Evolutionary conservation across 2,888 invertebrate species (phyloP).

Genomic region (Carcina quercana): DNA sequence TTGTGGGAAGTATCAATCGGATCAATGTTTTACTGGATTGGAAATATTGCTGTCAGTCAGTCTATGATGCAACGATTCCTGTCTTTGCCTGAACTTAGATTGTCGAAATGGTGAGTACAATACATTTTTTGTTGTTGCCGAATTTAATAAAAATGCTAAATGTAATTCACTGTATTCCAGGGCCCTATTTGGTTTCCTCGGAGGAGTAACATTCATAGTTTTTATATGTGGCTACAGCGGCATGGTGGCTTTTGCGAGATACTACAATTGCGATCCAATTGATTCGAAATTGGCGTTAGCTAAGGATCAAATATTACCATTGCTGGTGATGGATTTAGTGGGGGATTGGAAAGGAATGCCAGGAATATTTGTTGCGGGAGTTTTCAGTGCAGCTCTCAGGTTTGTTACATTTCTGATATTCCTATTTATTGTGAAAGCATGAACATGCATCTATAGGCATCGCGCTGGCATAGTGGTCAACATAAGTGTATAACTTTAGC

Average conservation of each 20-base stretch:
- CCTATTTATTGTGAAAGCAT: background rate
- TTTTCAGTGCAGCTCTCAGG: slow-evolving; percentile 93
- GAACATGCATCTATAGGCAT: too few species aligned
- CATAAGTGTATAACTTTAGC: too few species aligned
- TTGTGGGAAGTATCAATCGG: slow-evolving; percentile 83
- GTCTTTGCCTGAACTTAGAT: slow-evolving; percentile 77
- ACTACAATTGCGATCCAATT: slow-evolving; percentile 84
- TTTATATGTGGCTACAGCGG: slow-evolving; percentile 83
- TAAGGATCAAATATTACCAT: slow-evolving; percentile 86
- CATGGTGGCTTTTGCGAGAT: slow-evolving; percentile 82
- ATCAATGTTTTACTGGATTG: slow-evolving; percentile 81
- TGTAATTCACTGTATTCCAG: too few species aligned
- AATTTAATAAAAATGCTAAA: too few species aligned
- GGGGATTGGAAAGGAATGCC: slow-evolving; percentile 86
- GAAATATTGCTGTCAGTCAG: slow-evolving; percentile 83
- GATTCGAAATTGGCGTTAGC: slow-evolving; percentile 79
- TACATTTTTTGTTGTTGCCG: background rate
- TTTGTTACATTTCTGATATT: slow-evolving; percentile 26
- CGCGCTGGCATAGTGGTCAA: too few species aligned
- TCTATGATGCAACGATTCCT: slow-evolving; percentile 87
- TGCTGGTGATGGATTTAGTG: slow-evolving; percentile 90
- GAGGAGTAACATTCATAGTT: slow-evolving; percentile 78
- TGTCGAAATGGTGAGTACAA: slow-evolving; percentile 66
- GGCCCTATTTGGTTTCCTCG: slow-evolving; percentile 79
- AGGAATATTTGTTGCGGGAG: slow-evolving; percentile 91